A percentile compares a stretch with the other conserved stretches of the same genome.
phyloP scores from a whole-genome alignment of 2,888 invertebrate genomes.

The Antheraea assamensis region DNA sequence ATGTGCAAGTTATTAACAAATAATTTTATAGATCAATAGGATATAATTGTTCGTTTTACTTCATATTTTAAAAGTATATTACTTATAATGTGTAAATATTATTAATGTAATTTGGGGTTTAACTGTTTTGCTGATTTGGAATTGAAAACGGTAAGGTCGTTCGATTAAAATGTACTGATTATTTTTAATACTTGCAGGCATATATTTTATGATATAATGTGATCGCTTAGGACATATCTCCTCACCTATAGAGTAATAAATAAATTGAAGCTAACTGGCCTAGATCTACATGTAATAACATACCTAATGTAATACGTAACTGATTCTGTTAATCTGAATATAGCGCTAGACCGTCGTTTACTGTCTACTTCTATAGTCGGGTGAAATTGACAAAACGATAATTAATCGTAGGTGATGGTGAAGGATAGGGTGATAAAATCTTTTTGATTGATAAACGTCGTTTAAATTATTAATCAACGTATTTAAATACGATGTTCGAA shows the following conservation, averaged over 20 bases:
- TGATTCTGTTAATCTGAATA: neutral
- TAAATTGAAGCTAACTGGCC: constrained; percentile 8
- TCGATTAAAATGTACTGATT: constrained; percentile 81
- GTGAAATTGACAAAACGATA: neutral
- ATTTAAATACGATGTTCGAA: neutral
- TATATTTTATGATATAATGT: constrained; percentile 66
- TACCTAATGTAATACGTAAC: neutral
- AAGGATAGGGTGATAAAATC: neutral
- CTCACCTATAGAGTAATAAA: constrained; percentile 69
- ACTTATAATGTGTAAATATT: constrained; percentile 38
- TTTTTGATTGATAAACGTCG: neutral
- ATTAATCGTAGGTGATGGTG: neutral
- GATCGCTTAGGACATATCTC: constrained; percentile 65
- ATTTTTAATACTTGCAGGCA: constrained; percentile 71
- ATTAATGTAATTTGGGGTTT: constrained; percentile 50
- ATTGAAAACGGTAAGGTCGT: constrained; percentile 58
- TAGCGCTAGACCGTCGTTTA: neutral
- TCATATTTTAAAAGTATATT: constrained; percentile 25
- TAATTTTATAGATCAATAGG: constrained; percentile 22
- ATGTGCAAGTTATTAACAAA: constrained; percentile 15
- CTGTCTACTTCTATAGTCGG: neutral
- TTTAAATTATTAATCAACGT: neutral
- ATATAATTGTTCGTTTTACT: constrained; percentile 27
- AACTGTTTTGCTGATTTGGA: constrained; percentile 55
- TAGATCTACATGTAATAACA: neutral